A percentile compares a stretch with the other conserved stretches of the same genome.
Conservation (phyloP, 2,888 invertebrate genomes). For the Pterostichus madidus region DNA sequence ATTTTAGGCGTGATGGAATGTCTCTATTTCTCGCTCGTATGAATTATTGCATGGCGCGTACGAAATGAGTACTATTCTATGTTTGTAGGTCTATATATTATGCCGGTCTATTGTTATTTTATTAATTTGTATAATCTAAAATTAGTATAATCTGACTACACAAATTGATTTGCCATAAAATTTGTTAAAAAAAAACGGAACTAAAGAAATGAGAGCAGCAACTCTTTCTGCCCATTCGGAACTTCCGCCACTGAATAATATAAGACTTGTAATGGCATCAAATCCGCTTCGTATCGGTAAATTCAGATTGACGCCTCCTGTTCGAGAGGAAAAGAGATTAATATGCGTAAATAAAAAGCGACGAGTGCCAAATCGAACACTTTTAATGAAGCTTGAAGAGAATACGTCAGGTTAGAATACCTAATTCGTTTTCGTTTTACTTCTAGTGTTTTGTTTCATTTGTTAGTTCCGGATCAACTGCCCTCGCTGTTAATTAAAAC, state of each 20-base stretch:
- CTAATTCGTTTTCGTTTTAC: conserved; percentile 25
- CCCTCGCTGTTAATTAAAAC: conserved; percentile 48
- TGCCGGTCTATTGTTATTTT: too few relatives aligned
- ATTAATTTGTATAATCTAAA: background rate
- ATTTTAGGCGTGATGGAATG: too few relatives aligned
- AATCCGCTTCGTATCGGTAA: conserved; percentile 8
- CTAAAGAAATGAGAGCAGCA: background rate
- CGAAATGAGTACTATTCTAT: too few relatives aligned
- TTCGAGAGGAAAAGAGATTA: conserved; percentile 18
- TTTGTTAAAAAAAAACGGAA: conserved; percentile 26
- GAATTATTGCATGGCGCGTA: too few relatives aligned
- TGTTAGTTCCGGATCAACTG: conserved; percentile 35
- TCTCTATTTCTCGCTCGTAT: too few relatives aligned
- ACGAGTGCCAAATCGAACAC: conserved; percentile 43
- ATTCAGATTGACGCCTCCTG: background rate
- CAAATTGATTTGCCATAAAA: conserved; percentile 27
- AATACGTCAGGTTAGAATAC: background rate
- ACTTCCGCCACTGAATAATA: conserved; percentile 7
- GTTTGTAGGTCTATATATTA: too few relatives aligned
- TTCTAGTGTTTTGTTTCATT: conserved; percentile 45
- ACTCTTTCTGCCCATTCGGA: background rate
- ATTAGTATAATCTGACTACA: background rate
- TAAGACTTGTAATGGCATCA: conserved; percentile 31
- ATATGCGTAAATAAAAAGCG: conserved; percentile 50
- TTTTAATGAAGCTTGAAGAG: conserved; percentile 22